phyloP scores from a whole-genome alignment of 2,888 invertebrate species.

The Blastobasis lacticolella region DNA sequence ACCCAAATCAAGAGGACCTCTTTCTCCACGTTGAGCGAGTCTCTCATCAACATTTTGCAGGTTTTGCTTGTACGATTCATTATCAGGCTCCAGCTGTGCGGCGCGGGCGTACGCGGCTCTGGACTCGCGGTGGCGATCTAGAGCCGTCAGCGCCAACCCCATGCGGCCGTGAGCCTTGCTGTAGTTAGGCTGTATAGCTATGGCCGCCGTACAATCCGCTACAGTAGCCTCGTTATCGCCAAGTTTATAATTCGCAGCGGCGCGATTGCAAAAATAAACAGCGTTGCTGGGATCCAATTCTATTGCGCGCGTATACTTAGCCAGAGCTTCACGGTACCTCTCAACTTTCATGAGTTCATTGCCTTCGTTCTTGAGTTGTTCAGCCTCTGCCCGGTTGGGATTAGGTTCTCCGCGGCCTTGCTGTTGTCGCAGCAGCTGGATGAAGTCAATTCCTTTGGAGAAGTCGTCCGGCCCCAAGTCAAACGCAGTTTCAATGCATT shows the following conservation, averaged over 20 bases:
- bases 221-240: conserved; percentile 89
- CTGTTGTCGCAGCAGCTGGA: conserved; percentile 41
- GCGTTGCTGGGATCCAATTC: conserved; percentile 90
- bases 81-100: conserved; percentile 91
- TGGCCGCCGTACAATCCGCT: conserved; percentile 91
- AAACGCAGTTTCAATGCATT: conserved; percentile 95
- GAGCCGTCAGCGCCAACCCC: conserved; percentile 89
- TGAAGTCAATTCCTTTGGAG: conserved; percentile 43
- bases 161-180: conserved; percentile 96
- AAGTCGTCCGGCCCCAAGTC: conserved; percentile 75
- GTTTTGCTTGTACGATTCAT: conserved; percentile 92
- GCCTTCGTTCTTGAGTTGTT: conserved; percentile 90
- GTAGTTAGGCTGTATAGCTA: conserved; percentile 91
- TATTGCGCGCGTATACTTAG: conserved; percentile 92
- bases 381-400: conserved; percentile 79
- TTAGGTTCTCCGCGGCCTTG: conserved; percentile 18
- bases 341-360: conserved; percentile 91
- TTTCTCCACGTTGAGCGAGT: conserved; percentile 79
- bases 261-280: conserved; percentile 97
- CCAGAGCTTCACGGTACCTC: conserved; percentile 85
- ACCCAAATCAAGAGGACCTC: conserved; percentile 70
- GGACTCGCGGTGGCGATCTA: conserved; percentile 89
- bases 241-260: conserved; percentile 94
- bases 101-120: conserved; percentile 91
- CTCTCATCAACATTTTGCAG: conserved; percentile 86